phyloP scores from a whole-genome alignment of 2,797 vertebrate species.

The Notoglanidium macrostoma region DNA sequence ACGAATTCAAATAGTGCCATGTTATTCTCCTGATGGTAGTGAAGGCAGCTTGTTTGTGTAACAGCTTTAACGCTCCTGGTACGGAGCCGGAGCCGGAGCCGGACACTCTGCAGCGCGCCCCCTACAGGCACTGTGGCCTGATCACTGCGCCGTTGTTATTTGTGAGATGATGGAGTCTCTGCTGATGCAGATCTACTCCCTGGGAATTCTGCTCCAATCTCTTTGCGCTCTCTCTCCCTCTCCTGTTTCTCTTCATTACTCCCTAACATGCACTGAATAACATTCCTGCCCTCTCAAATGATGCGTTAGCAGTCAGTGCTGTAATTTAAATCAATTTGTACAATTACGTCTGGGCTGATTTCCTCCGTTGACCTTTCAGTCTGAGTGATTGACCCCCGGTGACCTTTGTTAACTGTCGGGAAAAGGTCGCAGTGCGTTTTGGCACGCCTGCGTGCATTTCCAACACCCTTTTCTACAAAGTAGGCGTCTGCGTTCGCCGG shows the following conservation, averaged over 20 bases:
- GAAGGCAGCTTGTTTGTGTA: not conserved
- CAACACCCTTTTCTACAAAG: conserved; percentile 8
- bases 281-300: conserved; percentile 1
- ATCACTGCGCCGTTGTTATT: not conserved
- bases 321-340: conserved; percentile 47
- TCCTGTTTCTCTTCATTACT: conserved; percentile 15
- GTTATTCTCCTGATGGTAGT: no score
- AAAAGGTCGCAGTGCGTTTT: conserved; percentile 30
- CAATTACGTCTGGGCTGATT: conserved; percentile 42
- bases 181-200: not conserved
- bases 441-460: conserved; percentile 22
- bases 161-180: conserved; percentile 1
- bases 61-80: not conserved
- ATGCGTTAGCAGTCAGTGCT: conserved; percentile 10
- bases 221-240: not conserved
- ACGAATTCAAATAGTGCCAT: not conserved
- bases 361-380: conserved; percentile 42
- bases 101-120: not conserved
- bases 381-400: conserved; percentile 32
- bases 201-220: not conserved
- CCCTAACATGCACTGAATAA: conserved; percentile 1
- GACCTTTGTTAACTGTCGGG: conserved; percentile 46
- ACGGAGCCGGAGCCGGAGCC: not conserved
- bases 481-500: not conserved
- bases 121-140: not conserved